phyloP scores from a whole-genome alignment of 1,140 invertebrate species.

The Drosophila serrata region DNA sequence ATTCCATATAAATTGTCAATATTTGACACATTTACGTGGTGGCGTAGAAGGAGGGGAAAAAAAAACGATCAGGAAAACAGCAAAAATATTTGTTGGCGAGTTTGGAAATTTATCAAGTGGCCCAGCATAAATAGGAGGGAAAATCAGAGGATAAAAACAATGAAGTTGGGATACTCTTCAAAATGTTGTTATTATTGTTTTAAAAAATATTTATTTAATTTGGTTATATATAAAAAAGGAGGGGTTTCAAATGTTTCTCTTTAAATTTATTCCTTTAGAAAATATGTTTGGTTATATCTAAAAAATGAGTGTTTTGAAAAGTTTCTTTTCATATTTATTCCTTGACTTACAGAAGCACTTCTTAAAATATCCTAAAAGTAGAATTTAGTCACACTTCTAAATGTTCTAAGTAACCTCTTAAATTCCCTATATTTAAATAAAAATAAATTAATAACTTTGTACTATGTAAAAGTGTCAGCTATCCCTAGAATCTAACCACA shows the following conservation, averaged over 20 bases:
- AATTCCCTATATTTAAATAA: background rate
- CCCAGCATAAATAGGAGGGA: constrained; percentile 17
- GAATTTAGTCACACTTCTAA: too few species aligned
- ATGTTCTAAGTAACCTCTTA: background rate
- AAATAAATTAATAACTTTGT: background rate
- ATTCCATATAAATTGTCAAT: constrained; percentile 82
- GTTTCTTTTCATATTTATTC: too few species aligned
- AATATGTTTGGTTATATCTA: too few species aligned
- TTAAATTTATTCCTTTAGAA: too few species aligned
- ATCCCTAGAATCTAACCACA: background rate
- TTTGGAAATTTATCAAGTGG: constrained; percentile 57
- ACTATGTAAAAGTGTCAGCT: background rate
- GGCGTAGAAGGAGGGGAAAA: constrained; percentile 52
- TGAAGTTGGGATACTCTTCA: constrained; percentile 13
- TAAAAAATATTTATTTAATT: too few species aligned
- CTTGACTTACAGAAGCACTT: too few species aligned
- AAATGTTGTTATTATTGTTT: too few species aligned
- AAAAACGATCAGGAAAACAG: constrained; percentile 47
- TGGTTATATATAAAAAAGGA: too few species aligned
- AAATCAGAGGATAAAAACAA: background rate
- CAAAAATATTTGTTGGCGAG: constrained; percentile 40
- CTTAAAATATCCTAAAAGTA: too few species aligned
- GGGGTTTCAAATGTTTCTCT: too few species aligned
- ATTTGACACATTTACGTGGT: constrained; percentile 80
- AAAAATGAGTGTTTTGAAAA: too few species aligned